phyloP scores from a whole-genome alignment of 2,888 invertebrate species.

The Drosophila algonquin region DNA sequence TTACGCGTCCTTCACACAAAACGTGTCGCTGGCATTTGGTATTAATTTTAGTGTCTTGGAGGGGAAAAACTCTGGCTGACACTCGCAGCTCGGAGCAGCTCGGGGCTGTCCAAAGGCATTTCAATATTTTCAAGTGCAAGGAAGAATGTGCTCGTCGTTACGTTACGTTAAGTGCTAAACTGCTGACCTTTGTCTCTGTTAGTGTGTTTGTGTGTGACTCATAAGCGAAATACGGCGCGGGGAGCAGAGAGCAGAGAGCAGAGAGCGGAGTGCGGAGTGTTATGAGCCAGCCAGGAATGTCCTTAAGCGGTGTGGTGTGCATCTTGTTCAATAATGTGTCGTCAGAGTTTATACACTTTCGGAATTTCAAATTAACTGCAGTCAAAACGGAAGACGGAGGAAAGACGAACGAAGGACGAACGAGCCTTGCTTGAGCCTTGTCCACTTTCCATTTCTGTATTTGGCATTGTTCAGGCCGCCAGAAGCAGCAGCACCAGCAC shows the following conservation, averaged over 20 bases:
- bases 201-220: conserved; percentile 17
- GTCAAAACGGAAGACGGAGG: conserved; percentile 13
- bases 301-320: conserved; percentile 11
- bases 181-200: conserved; percentile 47
- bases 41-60: conserved; percentile 40
- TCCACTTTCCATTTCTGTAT: conserved; percentile 53
- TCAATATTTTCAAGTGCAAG: conserved; percentile 43
- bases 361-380: conserved; percentile 66
- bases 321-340: conserved; percentile 54
- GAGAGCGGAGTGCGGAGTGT: neutral
- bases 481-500: conserved; percentile 1
- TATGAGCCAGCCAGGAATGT: conserved; percentile 5
- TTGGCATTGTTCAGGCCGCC: conserved; percentile 1
- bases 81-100: conserved; percentile 14
- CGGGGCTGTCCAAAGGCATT: conserved; percentile 34
- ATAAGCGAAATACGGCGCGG: conserved; percentile 5
- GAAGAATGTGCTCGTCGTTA: conserved; percentile 40
- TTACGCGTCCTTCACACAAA: conserved; percentile 53
- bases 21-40: conserved; percentile 38
- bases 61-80: conserved; percentile 23
- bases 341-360: conserved; percentile 41
- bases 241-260: neutral
- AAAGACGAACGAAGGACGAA: conserved; percentile 15
- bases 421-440: conserved; percentile 11
- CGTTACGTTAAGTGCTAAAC: conserved; percentile 7